Base-by-base conservation (phyloP, 1,140 invertebrate genomes). In the Charaxes varanes region DNA sequence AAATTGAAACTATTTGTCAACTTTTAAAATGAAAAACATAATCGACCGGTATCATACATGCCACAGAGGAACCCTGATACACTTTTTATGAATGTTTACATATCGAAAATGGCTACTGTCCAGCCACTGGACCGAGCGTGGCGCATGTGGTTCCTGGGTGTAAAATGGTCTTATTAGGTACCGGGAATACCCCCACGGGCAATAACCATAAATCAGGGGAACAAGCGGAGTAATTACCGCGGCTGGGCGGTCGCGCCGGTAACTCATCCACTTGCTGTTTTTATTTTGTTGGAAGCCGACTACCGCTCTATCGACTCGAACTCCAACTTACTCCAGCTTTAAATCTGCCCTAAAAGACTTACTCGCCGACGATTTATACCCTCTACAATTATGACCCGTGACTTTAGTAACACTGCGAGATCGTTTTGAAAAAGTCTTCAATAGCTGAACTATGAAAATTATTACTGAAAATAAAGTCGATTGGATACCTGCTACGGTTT, bases 201-300 rank as follows among this genome's bases (percentile, higher is more conserved):
- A 82, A 83, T 83, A 83, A 82, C 80, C 70, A 68, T 83, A 85
- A 85, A 85, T 83, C 79, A 85, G 67, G 67, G 72, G 66, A 79
- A 74, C 76, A 85, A 82, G 79, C 69, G 73, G 72, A 73, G 78
- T 79, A 81, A 82, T 81, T 81, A 83, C 79, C 74, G 65, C 40
- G 66, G 64, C 62, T 62, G 70, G 74, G 73, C 72, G 73, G 72
- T 80, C 67, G 67, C 73, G 61, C 71, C 72, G 79, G 65, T 83
- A 80, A 80, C 79, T 80, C 74, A 83, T 80, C 78, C 69, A 60
- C 65, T 70, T 54, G 58, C 60, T 74, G 63, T 80, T 83, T 83
- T 83, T 83, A 83, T 83, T 82, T 83, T 72, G 72, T 71, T 70
- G 66, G 62, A 65, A 65, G 66, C 62, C 56, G 61, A 68, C 62